Percentiles rank a stretch among this genome's conserved stretches.
Evolutionary conservation across 2,797 vertebrate species (phyloP).

Genomic region (Sebastes elongatus): DNA sequence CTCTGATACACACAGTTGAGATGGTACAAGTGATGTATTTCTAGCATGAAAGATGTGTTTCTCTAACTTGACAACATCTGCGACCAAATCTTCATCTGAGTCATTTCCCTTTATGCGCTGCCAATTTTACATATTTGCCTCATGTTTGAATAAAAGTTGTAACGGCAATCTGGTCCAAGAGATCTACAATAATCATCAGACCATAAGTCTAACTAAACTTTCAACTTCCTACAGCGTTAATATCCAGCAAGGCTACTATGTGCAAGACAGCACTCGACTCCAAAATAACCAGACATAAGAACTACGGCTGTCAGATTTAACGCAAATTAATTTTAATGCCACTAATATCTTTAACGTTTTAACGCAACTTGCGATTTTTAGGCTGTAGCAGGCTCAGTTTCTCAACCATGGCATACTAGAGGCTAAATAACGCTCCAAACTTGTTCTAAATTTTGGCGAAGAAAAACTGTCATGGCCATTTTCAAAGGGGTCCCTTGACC

Average conservation of each 20-base stretch:
- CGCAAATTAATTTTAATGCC: too few relatives aligned
- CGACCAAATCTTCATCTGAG: background rate
- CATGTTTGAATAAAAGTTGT: background rate
- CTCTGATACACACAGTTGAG: background rate
- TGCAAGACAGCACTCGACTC: background rate
- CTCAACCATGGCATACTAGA: too few relatives aligned
- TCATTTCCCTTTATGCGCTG: background rate
- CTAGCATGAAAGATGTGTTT: background rate
- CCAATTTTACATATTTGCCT: background rate
- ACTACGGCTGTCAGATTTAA: too few relatives aligned
- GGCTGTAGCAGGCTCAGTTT: too few relatives aligned
- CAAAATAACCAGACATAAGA: background rate
- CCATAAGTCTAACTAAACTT: background rate
- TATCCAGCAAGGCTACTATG: background rate
- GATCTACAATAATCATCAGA: background rate
- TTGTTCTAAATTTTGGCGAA: too few relatives aligned
- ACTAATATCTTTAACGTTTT: too few relatives aligned
- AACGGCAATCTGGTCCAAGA: background rate
- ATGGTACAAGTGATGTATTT: background rate
- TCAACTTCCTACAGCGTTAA: background rate
- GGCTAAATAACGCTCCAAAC: too few relatives aligned
- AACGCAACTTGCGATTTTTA: too few relatives aligned
- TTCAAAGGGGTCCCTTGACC: too few relatives aligned
- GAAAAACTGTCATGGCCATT: too few relatives aligned
- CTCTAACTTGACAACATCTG: background rate